Base-by-base conservation (phyloP, 2,113 vertebrate genomes). In the Ploceus nigricollis region DNA sequence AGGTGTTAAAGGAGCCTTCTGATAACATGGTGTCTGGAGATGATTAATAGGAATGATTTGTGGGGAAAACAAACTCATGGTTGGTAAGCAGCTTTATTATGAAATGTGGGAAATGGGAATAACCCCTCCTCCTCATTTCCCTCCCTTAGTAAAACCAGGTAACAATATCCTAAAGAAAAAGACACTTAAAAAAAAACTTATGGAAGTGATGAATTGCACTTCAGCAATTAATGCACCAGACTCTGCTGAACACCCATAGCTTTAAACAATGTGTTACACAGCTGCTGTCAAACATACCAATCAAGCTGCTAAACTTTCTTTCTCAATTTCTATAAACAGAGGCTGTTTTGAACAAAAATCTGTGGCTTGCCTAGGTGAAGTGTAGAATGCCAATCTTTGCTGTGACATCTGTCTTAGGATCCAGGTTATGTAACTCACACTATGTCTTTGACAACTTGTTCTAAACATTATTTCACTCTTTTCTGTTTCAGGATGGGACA, bases 1-100 rank as follows among this genome's bases (percentile, higher is more conserved):
- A 19, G 24, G 15, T 65, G 51, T 33, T 68, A 71, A 83, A 71
- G 23, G 60, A 95, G 35, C 50, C n/a, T 68, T 73, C 33, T 68
- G 60, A 21, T 69, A 82, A 40, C 10, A 2, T 31, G 19, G 68
- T 76, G 79, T 24, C 35, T 72, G 54, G 84, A 87, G 51, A 66
- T 73, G 64, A 72, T 69, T 45, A 19, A 39, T 60, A 37, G 9
- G 58, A 95, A 83, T 61, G 60, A 85, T 77, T 68, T 80, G 79
- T 91, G 92, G 92, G 89, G 92, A 91, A 73, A 79, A 57, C 42
- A 93, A 95, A 78, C 61, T 51, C 14, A 4, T 68, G 63, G 48
- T 93, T 95, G 31, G 50, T 81, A 91, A 82, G 78, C 54, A 90
- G 71, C 68, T 96, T 96, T 97, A 96, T 95, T 96, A 82, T 60